phyloP scores from a whole-genome alignment of 2,888 invertebrate species.

The Petrolisthes manimaculis region DNA sequence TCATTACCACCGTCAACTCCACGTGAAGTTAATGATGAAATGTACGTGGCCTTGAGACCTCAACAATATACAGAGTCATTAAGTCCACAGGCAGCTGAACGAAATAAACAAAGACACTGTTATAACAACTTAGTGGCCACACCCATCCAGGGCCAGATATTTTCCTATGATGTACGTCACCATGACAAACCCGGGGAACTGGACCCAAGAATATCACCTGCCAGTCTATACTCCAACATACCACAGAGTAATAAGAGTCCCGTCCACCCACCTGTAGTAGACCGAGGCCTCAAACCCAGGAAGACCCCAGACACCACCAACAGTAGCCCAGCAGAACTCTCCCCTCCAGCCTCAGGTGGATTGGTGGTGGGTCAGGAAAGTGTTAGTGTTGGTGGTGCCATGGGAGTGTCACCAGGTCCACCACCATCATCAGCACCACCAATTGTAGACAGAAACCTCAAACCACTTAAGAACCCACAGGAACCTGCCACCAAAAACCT shows the following conservation, averaged over 20 bases:
- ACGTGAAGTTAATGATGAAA: conserved; percentile 46
- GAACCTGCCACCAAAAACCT: conserved; percentile 25
- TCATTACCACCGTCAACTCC: conserved; percentile 56
- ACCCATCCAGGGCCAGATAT: conserved; percentile 51
- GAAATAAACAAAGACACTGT: conserved; percentile 39
- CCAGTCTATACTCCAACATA: conserved; percentile 50
- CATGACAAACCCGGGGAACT: conserved; percentile 34
- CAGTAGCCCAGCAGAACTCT: conserved; percentile 52
- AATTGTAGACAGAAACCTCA: conserved; percentile 63
- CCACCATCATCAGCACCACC: conserved; percentile 62
- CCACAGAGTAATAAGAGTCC: conserved; percentile 42
- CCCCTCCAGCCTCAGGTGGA: conserved; percentile 59
- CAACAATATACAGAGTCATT: conserved; percentile 38
- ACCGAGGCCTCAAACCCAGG: conserved; percentile 64
- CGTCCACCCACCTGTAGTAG: conserved; percentile 58
- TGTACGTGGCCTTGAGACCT: conserved; percentile 23
- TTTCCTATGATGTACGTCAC: conserved; percentile 60
- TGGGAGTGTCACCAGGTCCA: conserved; percentile 48
- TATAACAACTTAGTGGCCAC: conserved; percentile 39
- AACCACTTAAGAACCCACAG: conserved; percentile 50
- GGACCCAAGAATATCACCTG: conserved; percentile 56
- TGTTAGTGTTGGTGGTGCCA: conserved; percentile 26
- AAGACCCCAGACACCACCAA: conserved; percentile 47
- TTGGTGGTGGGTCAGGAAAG: conserved; percentile 8
- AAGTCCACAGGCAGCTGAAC: conserved; percentile 52